Evolutionary conservation across 2,888 invertebrate species (phyloP).

Genomic region (Metopia argyrocephala): DNA sequence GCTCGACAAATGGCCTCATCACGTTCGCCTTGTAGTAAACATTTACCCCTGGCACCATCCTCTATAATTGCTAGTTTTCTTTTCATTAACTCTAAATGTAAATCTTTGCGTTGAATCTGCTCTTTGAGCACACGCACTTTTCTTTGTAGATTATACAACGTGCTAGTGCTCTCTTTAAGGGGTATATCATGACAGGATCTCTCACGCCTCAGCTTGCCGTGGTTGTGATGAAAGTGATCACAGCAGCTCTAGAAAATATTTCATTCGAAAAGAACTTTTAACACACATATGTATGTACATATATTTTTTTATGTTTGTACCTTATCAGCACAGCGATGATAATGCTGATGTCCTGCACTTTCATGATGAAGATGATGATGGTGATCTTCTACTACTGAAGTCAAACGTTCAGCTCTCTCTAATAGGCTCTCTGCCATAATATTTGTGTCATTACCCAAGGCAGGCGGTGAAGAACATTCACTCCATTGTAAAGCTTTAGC

Average conservation of each 20-base stretch:
- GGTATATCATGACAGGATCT: constrained; percentile 89
- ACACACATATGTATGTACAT: neutral
- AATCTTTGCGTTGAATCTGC: constrained; percentile 93
- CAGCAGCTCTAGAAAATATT: constrained; percentile 69
- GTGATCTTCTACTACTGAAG: constrained; percentile 73
- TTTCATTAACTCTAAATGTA: constrained; percentile 92
- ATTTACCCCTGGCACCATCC: constrained; percentile 83
- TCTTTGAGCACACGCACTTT: constrained; percentile 91
- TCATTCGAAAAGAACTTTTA: neutral
- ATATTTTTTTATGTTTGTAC: constrained; percentile 9
- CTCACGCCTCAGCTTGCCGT: constrained; percentile 86
- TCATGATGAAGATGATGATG: constrained; percentile 57
- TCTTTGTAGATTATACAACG: constrained; percentile 89
- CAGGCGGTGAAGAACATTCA: constrained; percentile 76
- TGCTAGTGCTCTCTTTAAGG: constrained; percentile 82
- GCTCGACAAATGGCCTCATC: constrained; percentile 85
- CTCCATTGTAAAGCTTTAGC: constrained; percentile 85
- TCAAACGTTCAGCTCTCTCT: constrained; percentile 88
- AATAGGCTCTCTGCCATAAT: constrained; percentile 86
- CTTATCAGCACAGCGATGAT: constrained; percentile 31
- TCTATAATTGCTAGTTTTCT: constrained; percentile 92
- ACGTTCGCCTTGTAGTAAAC: constrained; percentile 83
- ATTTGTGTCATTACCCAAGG: constrained; percentile 76
- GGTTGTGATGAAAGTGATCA: constrained; percentile 67
- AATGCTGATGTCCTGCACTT: constrained; percentile 56